phyloP scores from a whole-genome alignment of 2,888 invertebrate species.

The Lycia hirtaria region DNA sequence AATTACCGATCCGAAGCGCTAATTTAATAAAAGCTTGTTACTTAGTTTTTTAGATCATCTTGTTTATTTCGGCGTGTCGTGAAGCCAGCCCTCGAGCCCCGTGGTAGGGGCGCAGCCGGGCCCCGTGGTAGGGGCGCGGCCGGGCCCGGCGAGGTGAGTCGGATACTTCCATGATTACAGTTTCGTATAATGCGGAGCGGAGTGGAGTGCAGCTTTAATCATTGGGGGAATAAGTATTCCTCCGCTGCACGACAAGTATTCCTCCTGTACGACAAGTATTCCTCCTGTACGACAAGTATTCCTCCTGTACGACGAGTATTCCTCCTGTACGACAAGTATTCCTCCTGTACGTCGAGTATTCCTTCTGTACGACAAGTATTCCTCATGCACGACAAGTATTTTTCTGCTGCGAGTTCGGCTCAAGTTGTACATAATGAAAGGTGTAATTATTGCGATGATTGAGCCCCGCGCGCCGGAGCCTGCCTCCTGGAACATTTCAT shows the following conservation, averaged over 20 bases:
- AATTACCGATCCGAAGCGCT: no score
- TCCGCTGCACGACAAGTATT: constrained; percentile 46
- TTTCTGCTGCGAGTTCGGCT: constrained; percentile 38
- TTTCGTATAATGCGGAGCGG: constrained; percentile 74
- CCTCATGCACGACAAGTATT: constrained; percentile 59
- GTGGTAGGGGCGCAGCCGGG: background rate
- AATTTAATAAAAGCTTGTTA: no score
- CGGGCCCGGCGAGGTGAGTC: constrained; percentile 27
- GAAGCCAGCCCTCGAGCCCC: no score
- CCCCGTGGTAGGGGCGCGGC: background rate
- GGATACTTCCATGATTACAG: constrained; percentile 79
- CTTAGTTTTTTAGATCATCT: no score
- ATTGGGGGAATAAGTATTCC: constrained; percentile 80
- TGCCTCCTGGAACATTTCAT: constrained; percentile 10
- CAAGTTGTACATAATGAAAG: constrained; percentile 44
- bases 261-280: no score
- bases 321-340: no score
- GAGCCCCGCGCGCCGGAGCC: constrained; percentile 8
- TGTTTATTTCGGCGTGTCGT: no score
- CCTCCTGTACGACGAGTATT: no score
- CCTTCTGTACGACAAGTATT: no score
- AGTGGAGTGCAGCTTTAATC: constrained; percentile 72
- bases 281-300: no score
- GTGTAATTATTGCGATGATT: constrained; percentile 42
- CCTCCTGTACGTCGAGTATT: no score